These are phyloP conservation scores for Cacatua alba DNA, from an alignment of 2,113 vertebrate genomes.

Conservation along the genomic window DNA sequence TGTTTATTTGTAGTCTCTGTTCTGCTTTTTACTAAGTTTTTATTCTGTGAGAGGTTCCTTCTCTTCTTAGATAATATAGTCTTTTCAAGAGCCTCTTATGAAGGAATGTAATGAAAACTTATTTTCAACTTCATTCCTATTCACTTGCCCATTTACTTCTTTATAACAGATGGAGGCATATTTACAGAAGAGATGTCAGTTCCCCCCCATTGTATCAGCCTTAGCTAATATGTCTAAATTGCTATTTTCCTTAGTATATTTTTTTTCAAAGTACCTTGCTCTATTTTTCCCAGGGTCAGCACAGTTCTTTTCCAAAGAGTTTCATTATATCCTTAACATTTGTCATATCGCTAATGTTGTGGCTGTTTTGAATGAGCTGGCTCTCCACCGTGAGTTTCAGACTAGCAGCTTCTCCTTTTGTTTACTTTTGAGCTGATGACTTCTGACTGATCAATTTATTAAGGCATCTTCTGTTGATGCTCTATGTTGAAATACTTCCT, in stretches of 20 bases:
- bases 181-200: not conserved
- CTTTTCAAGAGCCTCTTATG: not conserved
- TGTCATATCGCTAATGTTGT: not conserved
- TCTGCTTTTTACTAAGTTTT: not conserved
- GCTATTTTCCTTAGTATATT: not conserved
- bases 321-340: not conserved
- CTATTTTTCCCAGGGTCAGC: not conserved
- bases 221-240: not conserved
- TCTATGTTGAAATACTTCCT: not conserved
- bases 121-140: not conserved
- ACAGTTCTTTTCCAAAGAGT: not conserved
- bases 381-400: not conserved
- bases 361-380: not conserved
- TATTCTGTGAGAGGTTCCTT: not conserved
- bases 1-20: not conserved
- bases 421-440: not conserved
- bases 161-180: not conserved
- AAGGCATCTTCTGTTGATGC: not conserved
- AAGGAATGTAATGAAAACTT: not conserved
- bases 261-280: not conserved
- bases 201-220: not conserved
- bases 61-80: not conserved
- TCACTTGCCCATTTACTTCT: not conserved
- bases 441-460: not conserved
- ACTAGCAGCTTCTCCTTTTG: not conserved